A percentile compares a stretch with the other conserved stretches of the same genome.
Evolutionary conservation across 1,140 invertebrate species (phyloP).

Genomic region (Chironomus tepperi): DNA sequence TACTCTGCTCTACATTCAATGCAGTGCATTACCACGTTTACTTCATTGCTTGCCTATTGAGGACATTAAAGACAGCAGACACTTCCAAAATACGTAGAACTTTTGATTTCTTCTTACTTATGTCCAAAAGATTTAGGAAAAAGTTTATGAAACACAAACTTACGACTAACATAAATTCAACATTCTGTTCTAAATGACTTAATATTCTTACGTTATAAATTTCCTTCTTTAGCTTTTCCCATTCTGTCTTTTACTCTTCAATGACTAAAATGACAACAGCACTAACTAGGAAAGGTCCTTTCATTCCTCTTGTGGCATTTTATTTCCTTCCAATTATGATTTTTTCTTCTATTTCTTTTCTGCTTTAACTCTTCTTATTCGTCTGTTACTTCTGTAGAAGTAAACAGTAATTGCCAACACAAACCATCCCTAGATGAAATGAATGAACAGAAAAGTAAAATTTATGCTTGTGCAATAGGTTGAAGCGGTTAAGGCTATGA

Average conservation of each 20-base stretch:
- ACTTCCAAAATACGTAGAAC: no score
- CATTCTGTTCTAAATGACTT: neutral
- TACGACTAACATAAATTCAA: neutral
- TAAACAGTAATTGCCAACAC: neutral
- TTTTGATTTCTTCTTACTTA: no score
- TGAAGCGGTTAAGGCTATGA: neutral
- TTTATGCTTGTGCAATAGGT: conserved; percentile 1
- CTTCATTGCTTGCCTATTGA: no score
- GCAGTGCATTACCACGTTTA: no score
- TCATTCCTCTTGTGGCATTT: neutral
- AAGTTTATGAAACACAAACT: neutral
- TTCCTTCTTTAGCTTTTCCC: neutral
- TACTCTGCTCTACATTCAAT: no score
- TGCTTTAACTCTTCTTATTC: neutral
- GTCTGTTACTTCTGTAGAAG: neutral
- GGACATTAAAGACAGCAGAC: no score
- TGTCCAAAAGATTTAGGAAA: no score
- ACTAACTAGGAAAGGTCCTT: neutral
- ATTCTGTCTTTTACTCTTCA: no score
- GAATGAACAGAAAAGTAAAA: conserved; percentile 1
- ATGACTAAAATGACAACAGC: no score
- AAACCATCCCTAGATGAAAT: neutral
- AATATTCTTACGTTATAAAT: neutral
- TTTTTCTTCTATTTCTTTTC: neutral
- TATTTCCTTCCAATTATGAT: neutral